These are phyloP conservation scores for Pipistrellus kuhlii DNA, from an alignment of 2,797 vertebrate species.

Conservation along the genomic window DNA sequence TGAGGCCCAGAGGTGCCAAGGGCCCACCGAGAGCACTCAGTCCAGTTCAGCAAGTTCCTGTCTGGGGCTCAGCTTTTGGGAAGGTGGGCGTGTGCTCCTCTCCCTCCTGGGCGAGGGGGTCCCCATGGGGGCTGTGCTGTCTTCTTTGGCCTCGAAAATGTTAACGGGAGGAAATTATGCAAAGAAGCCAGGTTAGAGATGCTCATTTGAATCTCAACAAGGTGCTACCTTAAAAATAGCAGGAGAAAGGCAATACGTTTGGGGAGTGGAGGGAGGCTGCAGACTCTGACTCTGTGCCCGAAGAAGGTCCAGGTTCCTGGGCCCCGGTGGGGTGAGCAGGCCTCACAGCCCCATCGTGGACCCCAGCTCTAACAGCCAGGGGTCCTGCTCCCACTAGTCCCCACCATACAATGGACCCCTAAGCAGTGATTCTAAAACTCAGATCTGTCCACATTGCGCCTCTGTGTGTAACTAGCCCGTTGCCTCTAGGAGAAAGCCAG, in stretches of 20 bases:
- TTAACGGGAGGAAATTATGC: conserved; percentile 88
- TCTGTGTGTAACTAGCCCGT: background rate
- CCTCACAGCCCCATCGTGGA: too few species aligned
- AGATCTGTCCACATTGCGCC: background rate
- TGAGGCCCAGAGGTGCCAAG: background rate
- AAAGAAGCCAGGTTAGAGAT: conserved; percentile 84
- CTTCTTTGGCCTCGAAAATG: conserved; percentile 80
- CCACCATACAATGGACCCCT: background rate
- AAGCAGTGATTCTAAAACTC: background rate
- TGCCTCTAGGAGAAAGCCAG: background rate
- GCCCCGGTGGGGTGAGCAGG: too few species aligned
- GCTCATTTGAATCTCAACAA: conserved; percentile 87
- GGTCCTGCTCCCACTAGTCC: background rate
- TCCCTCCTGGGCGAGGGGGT: background rate
- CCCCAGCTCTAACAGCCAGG: background rate
- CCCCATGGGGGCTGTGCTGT: background rate
- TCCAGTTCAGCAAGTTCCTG: too few species aligned
- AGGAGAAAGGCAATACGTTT: conserved; percentile 67
- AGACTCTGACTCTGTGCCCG: too few species aligned
- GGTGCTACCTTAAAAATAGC: conserved; percentile 85
- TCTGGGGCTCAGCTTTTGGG: background rate
- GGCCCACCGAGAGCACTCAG: rapidly evolving
- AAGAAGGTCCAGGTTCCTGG: background rate
- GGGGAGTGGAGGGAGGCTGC: background rate
- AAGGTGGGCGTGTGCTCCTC: background rate